phyloP scores from a whole-genome alignment of 2,797 vertebrate species.

The Ataeniobius toweri region DNA sequence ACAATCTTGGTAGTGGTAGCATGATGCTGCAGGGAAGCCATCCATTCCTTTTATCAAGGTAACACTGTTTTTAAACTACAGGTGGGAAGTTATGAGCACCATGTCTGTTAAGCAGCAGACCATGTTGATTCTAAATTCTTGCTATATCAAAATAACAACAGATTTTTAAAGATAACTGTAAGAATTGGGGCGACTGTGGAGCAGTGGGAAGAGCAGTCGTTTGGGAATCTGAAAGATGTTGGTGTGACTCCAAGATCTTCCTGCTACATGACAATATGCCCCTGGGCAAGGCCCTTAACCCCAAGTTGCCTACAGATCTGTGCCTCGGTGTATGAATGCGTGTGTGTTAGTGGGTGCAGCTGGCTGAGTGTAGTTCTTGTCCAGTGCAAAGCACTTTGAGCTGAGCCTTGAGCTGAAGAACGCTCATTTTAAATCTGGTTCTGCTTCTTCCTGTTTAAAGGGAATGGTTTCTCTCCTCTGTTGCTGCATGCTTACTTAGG shows the following conservation, averaged over 20 bases:
- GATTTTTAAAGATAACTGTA: not conserved
- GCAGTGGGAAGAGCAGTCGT: not conserved
- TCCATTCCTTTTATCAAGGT: not conserved
- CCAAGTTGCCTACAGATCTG: not conserved
- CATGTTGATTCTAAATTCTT: not conserved
- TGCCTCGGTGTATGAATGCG: not conserved
- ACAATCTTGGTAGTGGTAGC: not conserved
- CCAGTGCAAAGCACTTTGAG: too few relatives aligned
- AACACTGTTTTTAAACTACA: not conserved
- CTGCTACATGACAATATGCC: not conserved
- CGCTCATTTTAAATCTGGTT: not conserved
- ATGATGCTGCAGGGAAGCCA: not conserved
- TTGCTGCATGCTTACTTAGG: not conserved
- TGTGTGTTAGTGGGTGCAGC: too few relatives aligned
- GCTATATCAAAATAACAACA: not conserved
- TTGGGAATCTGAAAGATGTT: not conserved
- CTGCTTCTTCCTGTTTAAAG: not conserved
- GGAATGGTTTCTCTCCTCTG: not conserved
- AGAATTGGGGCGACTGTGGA: not conserved
- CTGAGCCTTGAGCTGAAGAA: too few relatives aligned
- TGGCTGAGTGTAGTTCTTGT: too few relatives aligned
- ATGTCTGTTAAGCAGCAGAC: not conserved
- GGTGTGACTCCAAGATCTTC: not conserved
- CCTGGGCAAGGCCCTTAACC: not conserved
- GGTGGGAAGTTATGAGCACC: not conserved